Conservation (phyloP, 2,113 vertebrate species). For the Pteronura brasiliensis region DNA sequence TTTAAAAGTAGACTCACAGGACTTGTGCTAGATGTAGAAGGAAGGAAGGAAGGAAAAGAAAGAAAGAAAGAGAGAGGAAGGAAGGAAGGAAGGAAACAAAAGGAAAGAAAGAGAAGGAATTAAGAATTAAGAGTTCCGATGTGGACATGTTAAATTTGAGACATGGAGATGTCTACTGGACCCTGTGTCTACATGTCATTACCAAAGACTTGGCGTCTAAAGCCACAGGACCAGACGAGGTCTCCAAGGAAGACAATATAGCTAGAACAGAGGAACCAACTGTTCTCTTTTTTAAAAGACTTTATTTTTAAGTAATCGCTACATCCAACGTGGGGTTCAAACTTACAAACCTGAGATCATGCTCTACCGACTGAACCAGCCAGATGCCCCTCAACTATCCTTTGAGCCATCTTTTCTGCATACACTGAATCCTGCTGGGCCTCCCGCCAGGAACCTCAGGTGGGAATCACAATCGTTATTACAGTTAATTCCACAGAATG, state of each 20-base stretch:
- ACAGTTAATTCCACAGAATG: neutral
- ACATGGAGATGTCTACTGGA: neutral
- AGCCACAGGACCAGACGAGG: neutral
- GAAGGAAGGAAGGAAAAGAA: neutral
- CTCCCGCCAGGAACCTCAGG: neutral
- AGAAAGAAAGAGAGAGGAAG: too few species aligned
- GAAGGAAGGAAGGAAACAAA: too few species aligned
- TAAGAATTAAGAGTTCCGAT: too few species aligned
- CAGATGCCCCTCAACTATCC: neutral
- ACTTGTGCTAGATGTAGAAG: neutral
- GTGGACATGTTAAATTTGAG: neutral
- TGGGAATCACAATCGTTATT: conserved; percentile 6
- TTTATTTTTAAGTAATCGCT: neutral
- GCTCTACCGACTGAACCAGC: neutral
- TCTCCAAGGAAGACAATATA: neutral
- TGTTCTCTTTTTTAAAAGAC: neutral
- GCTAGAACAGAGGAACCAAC: neutral
- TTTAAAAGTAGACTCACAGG: neutral
- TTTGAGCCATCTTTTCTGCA: neutral
- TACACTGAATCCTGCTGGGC: neutral
- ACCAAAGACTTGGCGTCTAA: neutral
- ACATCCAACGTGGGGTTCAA: neutral
- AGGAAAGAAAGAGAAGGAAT: neutral
- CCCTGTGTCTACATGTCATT: neutral
- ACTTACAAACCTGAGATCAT: neutral